Evolutionary conservation across 92 coral and sea anemone genomes (phyloP).

Genomic region (Metridium senile): DNA sequence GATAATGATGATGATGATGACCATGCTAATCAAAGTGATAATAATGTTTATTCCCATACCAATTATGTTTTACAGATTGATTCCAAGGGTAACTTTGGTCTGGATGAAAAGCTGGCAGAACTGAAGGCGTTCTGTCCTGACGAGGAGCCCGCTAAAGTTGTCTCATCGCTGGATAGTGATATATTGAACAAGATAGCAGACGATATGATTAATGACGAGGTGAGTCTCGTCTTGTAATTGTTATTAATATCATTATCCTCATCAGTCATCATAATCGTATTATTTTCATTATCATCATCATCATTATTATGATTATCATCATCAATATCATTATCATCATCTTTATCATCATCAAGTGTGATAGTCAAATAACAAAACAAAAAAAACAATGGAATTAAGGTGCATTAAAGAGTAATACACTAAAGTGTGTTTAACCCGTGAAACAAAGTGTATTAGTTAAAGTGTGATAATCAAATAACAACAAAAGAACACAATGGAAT

Average conservation of each 20-base stretch:
- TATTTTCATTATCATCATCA: not conserved
- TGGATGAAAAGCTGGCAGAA: slow-evolving; percentile 75
- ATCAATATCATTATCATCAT: not conserved
- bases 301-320: not conserved
- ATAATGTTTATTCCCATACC: not conserved
- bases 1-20: not conserved
- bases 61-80: slow-evolving; percentile 6
- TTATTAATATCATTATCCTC: not conserved
- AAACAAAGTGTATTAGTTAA: no score
- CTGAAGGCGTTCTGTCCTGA: slow-evolving; percentile 74
- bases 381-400: no score
- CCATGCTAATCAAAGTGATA: not conserved
- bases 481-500: no score
- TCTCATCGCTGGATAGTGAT: slow-evolving; percentile 22
- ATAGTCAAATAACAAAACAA: no score
- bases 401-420: no score
- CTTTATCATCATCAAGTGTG: not conserved
- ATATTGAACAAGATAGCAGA: slow-evolving; percentile 46
- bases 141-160: slow-evolving; percentile 49
- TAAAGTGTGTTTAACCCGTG: no score
- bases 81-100: slow-evolving; percentile 43
- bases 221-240: not conserved
- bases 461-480: no score
- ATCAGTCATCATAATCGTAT: no score
- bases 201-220: slow-evolving; percentile 41